phyloP scores from a whole-genome alignment of 1,140 invertebrate genomes.

The Maconellicoccus hirsutus region DNA sequence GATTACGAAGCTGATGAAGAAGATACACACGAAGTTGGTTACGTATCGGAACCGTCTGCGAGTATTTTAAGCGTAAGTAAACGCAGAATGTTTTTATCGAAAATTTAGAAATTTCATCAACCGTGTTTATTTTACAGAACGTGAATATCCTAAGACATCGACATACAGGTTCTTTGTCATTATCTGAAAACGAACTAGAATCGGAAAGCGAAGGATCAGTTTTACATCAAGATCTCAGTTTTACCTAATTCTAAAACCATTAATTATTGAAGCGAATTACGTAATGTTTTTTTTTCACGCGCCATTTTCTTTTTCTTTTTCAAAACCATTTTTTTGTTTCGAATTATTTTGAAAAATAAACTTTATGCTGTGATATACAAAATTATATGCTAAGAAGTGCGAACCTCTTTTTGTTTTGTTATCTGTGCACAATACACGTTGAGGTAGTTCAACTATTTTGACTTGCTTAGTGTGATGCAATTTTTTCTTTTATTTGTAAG shows the following conservation, averaged over 20 bases:
- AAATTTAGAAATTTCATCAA: too few species aligned
- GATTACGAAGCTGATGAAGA: slow-evolving; percentile 48
- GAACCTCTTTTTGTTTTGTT: too few species aligned
- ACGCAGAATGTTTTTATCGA: slow-evolving; percentile 16
- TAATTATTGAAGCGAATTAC: too few species aligned
- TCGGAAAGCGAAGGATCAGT: slow-evolving; percentile 27
- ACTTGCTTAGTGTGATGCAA: background rate
- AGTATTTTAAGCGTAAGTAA: slow-evolving; percentile 41
- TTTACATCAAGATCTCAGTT: slow-evolving; percentile 17
- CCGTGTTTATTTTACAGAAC: slow-evolving; percentile 11
- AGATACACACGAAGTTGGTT: slow-evolving; percentile 65
- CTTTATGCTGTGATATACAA: background rate
- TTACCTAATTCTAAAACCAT: too few species aligned
- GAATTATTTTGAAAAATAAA: background rate
- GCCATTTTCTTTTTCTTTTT: background rate
- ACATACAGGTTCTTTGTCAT: slow-evolving; percentile 37
- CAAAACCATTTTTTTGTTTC: background rate
- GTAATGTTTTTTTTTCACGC: background rate
- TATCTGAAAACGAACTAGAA: slow-evolving; percentile 61
- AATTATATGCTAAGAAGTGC: background rate
- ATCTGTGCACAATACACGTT: too few species aligned
- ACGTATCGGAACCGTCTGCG: slow-evolving; percentile 67
- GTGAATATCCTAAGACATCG: slow-evolving; percentile 22
- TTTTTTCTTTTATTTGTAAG: background rate
- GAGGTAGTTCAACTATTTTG: background rate